Conservation (phyloP, 1,140 invertebrate species). For the Rhopalosiphum padi region DNA sequence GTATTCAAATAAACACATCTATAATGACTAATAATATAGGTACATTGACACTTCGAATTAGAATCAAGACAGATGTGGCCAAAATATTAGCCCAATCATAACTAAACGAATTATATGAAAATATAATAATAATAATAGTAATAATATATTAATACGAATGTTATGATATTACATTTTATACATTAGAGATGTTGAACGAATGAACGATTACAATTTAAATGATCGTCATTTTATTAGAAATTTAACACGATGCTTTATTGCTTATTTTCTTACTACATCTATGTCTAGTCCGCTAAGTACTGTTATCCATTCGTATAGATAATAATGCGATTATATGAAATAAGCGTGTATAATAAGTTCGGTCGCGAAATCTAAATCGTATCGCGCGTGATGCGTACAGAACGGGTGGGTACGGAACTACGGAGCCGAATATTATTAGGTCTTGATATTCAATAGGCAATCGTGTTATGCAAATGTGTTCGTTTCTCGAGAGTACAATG, state of each 20-base stretch:
- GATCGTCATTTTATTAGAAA: background rate
- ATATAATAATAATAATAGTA: background rate
- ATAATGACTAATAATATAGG: background rate
- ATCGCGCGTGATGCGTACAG: background rate
- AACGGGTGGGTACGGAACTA: background rate
- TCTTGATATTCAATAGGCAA: constrained; percentile 48
- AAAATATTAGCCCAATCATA: background rate
- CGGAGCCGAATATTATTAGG: constrained; percentile 20
- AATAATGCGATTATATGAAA: constrained; percentile 1
- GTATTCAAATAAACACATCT: background rate
- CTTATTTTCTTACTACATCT: background rate
- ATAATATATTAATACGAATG: background rate
- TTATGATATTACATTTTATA: background rate
- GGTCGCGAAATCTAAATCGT: background rate
- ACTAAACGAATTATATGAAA: background rate
- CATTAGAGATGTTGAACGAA: background rate
- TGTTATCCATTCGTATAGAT: background rate
- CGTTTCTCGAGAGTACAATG: constrained; percentile 35
- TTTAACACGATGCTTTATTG: background rate
- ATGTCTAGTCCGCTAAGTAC: background rate
- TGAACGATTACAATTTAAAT: background rate
- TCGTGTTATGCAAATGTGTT: constrained; percentile 46
- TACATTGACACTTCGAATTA: background rate
- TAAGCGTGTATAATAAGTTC: background rate
- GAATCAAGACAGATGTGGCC: background rate